Percentiles rank a stretch among this genome's conserved stretches.
Conservation (phyloP, 2,888 invertebrate species). For the Megastigmus dorsalis region DNA sequence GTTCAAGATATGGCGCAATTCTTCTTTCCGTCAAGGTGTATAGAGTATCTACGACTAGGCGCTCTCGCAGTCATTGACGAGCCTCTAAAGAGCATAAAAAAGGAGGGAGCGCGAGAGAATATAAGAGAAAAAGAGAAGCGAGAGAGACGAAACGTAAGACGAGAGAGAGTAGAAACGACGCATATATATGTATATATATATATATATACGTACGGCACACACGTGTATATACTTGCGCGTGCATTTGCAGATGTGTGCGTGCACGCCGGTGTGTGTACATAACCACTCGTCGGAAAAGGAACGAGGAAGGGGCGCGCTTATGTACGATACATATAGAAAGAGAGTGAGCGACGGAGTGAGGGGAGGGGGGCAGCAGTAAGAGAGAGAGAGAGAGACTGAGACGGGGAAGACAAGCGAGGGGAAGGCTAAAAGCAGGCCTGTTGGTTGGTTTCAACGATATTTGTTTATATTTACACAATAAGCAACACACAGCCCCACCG, state of each 20-base stretch:
- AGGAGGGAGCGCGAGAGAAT: no score
- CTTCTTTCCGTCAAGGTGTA: constrained; percentile 1
- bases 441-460: constrained; percentile 75
- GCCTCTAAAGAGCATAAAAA: constrained; percentile 46
- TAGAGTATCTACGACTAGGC: constrained; percentile 35
- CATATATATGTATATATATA: constrained; percentile 50
- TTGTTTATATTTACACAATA: constrained; percentile 76
- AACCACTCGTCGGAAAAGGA: constrained; percentile 53
- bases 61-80: constrained; percentile 43
- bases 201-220: no score
- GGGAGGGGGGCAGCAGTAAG: constrained; percentile 32
- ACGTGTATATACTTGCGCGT: constrained; percentile 28
- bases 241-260: constrained; percentile 3
- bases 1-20: constrained; percentile 34
- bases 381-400: constrained; percentile 48
- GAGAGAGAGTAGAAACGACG: constrained; percentile 49
- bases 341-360: neutral
- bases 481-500: constrained; percentile 68
- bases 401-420: constrained; percentile 51
- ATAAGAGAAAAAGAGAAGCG: no score
- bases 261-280: constrained; percentile 55
- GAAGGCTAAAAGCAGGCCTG: constrained; percentile 73
- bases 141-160: constrained; percentile 57
- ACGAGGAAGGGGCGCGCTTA: constrained; percentile 51
- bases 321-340: constrained; percentile 5